Evolutionary conservation across 1,140 invertebrate genomes (phyloP).

Genomic region (Neodiprion lecontei): DNA sequence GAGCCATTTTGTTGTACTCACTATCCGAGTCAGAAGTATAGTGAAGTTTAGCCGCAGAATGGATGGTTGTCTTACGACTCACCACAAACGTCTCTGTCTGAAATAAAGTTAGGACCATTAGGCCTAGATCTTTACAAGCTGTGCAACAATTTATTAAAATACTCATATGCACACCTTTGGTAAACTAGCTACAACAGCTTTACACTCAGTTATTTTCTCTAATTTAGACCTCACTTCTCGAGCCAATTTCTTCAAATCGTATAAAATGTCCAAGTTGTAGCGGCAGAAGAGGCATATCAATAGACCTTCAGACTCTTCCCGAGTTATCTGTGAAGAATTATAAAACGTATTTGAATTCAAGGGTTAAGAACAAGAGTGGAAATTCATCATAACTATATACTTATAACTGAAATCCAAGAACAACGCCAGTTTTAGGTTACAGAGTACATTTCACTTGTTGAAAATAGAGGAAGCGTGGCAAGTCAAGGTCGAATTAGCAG

Average conservation of each 20-base stretch:
- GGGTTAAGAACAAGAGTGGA: slow-evolving; percentile 12
- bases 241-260: slow-evolving; percentile 47
- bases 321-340: slow-evolving; percentile 37
- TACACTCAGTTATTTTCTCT: slow-evolving; percentile 31
- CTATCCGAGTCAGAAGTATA: slow-evolving; percentile 36
- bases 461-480: no score
- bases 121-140: not conserved
- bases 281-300: slow-evolving; percentile 53
- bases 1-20: slow-evolving; percentile 31
- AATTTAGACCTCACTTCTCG: slow-evolving; percentile 36
- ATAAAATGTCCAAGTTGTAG: slow-evolving; percentile 53
- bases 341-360: slow-evolving; percentile 14
- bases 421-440: not conserved
- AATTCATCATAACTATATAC: not conserved
- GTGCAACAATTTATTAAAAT: not conserved
- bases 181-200: slow-evolving; percentile 33
- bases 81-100: slow-evolving; percentile 46
- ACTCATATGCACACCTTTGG: slow-evolving; percentile 43
- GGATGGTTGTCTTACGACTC: slow-evolving; percentile 48
- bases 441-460: no score
- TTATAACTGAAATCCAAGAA: slow-evolving; percentile 14
- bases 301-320: slow-evolving; percentile 18
- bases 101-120: slow-evolving; percentile 10
- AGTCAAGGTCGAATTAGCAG: no score
- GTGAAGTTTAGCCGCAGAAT: slow-evolving; percentile 31